Conservation (phyloP, 53 echinoderm and acorn worm genomes). For the Zoroaster sp. region DNA sequence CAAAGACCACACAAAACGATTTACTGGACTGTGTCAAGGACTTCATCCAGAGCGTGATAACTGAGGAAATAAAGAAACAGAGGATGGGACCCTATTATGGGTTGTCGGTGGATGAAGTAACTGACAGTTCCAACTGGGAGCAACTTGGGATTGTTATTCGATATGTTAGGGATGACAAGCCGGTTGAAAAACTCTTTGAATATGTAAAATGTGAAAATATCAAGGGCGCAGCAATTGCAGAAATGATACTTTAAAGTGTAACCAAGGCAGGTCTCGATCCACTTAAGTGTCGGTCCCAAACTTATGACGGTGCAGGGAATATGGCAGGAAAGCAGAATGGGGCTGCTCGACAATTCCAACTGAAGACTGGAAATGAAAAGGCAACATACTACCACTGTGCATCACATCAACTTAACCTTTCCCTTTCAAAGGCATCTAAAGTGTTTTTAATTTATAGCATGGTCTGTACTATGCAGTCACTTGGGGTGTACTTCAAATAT, state of each 20-base stretch:
- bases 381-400: background rate
- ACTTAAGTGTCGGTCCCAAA: slow-evolving; percentile 30
- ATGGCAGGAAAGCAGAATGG: slow-evolving; percentile 53
- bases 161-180: background rate
- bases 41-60: slow-evolving; percentile 27
- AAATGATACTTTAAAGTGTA: too few relatives aligned
- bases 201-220: slow-evolving; percentile 27
- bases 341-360: background rate
- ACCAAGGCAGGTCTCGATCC: too few relatives aligned
- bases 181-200: slow-evolving; percentile 22
- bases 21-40: slow-evolving; percentile 40
- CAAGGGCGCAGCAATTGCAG: slow-evolving; percentile 23
- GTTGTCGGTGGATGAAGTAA: slow-evolving; percentile 55
- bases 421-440: too few relatives aligned
- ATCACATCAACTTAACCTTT: background rate
- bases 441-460: too few relatives aligned
- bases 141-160: slow-evolving; percentile 64
- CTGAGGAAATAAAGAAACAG: slow-evolving; percentile 38
- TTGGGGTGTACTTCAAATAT: too few relatives aligned
- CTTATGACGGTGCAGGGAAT: slow-evolving; percentile 61
- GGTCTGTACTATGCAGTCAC: too few relatives aligned
- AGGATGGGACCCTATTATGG: slow-evolving; percentile 16
- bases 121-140: slow-evolving; percentile 56
- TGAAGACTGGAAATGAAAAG: background rate
- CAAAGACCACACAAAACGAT: slow-evolving; percentile 51